Evolutionary conservation across 2,888 invertebrate genomes (phyloP), one percentile per base, ranked within the genome.

Genomic region (Eledona agricola): DNA sequence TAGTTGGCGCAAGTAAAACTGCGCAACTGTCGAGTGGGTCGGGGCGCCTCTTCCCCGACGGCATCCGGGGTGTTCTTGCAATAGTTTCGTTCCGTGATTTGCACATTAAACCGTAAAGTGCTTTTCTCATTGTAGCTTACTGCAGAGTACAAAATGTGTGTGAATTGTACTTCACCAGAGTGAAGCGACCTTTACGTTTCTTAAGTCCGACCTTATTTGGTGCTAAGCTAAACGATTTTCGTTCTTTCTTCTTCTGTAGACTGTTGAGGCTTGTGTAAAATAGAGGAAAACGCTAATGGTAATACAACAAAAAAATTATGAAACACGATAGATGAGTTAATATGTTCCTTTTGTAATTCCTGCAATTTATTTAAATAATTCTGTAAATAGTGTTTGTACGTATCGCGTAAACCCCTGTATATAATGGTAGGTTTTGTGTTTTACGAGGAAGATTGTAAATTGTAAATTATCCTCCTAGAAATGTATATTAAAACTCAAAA

Each of bases 41-140:
- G n/a, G n/a, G n/a, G n/a, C n/a, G n/a, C n/a, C n/a, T n/a, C n/a
- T n/a, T n/a, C n/a, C n/a, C n/a, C n/a, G n/a, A n/a, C n/a, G n/a
- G n/a, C n/a, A 34, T 47, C 52, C 57, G 65, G 67, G 67, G 59
- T 64, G 61, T 63, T 64, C 63, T 58, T 67, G 67, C 67, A 67
- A 67, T 65, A 65, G 59, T 45, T 28, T 29, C 19, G 26, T 46
- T 32, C 38, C 29, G 38, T 45, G 43, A 40, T 38, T 28, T 35
- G 29, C 37, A 47, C 26, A 47, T 38, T 42, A 7, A 28, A 56
- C 60, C 60, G 55, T 58, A 55, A 61, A 61, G 61, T 61, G 61
- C 61, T 61, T 61, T 60, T 61, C 56, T 54, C 55, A 57, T 50
- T 13, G 49, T 52, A 57, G 60, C 58, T 58, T 54, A 26, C 29